Evolutionary conservation across 1,140 invertebrate species (phyloP), one percentile per base, ranked within the genome.

Genomic region (Andrena cerasifolii): DNA sequence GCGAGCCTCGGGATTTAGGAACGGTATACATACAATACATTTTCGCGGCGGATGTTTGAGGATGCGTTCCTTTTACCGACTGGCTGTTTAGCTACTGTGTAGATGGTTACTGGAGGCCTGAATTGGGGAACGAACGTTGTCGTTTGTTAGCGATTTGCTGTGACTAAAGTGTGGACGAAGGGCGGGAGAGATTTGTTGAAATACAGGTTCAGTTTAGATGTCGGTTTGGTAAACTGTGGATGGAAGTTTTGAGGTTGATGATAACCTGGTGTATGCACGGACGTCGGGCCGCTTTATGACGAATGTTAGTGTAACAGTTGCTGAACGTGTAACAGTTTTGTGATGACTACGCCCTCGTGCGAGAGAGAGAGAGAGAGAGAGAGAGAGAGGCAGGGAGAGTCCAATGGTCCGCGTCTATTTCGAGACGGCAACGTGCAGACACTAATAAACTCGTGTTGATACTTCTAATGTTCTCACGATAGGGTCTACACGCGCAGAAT

Each of bases 391-490:
- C 31, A 75, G 63, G 56, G n/a, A 54, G 76, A 75, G 76, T 74
- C 80, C 76, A 59, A 54, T 82, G 77, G 80, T 61, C 65, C 40
- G 62, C 49, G 33, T 63, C 80, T 84, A 79, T 83, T 84, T 79
- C 61, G 47, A 76, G 71, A 79, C 31, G 24, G 16, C 53, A 40
- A 73, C 53, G 24, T 7, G 59, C 53, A 74, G 70, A 83, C 80
- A 49, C 43, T 71, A 76, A 84, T 79, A 83, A 83, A 84, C 54
- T 56, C 59, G 59, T 59, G 81, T 84, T 83, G 71, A 83, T 83
- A 80, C 65, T 71, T 79, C 31, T 36, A 36, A 65, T 47, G 73
- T 82, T 78, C 54, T 67, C 62, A 26, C 51, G 73, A 75, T 58
- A 58, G 56, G 28, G 12, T 43, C 28, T 43, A 54, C 58, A 62